Evolutionary conservation across 2,888 invertebrate genomes (phyloP), one percentile per base, ranked within the genome.

Genomic region (Formica aserva): DNA sequence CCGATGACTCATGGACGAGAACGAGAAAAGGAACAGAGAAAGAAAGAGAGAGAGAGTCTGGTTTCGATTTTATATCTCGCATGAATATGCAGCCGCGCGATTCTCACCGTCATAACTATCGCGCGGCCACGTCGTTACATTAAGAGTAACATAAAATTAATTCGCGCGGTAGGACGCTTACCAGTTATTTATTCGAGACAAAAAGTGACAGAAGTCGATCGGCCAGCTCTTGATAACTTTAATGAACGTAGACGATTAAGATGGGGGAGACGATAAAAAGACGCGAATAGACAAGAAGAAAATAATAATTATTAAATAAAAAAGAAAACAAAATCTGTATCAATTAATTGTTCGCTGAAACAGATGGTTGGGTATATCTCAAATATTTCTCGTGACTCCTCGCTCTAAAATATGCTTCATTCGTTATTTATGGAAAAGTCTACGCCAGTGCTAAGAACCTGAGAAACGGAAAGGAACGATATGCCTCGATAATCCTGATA

Each of bases 401-500:
- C n/a, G n/a, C 11, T 18, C 2, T 18, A 48, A 29, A 26, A 57
- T 35, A n/a, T 13, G 1, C 55, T 55, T 66, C 6, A 29, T 22
- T 69, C 69, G 69, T 69, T 60, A 60, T 60, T 35, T 38, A 55
- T n/a, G 9, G 38, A 48, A 22, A 60, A 52, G 48, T 38, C 45
- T 38, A 67, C 86, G 82, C 80, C 52, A 65, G 13, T 41, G 48
- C n/a, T 5, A 63, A 35, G 71, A 83, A 82, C 32, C 84, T 35
- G 83, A 76, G 84, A 86, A 87, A 78, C 69, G 65, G 57, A 66
- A 67, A 82, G 67, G 57, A 55, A 80, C 72, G 87, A 85, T 83
- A 87, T 86, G 87, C 85, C 86, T 89, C 88, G 86, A 88, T 90
- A 90, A 88, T 88, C 82, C 81, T 65, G 84, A 85, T 90, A 90